These are phyloP conservation scores for Sussaba pulchella DNA, from an alignment of 2,888 invertebrate species.

Conservation along the genomic window DNA sequence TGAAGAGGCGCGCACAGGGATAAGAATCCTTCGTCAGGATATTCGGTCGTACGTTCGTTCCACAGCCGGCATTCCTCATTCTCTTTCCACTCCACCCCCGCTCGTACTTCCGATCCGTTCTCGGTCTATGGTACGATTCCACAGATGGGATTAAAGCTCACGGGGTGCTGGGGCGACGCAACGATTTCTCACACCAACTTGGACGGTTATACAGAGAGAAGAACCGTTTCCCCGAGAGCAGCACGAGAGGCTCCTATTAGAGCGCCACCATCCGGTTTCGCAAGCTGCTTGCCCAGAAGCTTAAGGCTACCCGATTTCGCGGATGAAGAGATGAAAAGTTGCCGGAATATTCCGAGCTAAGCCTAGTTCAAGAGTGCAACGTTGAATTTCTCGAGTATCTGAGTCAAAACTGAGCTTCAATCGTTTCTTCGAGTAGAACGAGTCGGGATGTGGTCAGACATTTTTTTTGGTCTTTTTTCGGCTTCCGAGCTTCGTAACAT, in stretches of 20 bases:
- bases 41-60: slow-evolving; percentile 37
- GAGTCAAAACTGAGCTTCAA: not conserved
- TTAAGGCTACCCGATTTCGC: slow-evolving; percentile 27
- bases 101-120: not conserved
- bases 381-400: not conserved
- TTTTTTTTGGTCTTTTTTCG: not conserved
- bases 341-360: slow-evolving; percentile 13
- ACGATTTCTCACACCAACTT: slow-evolving; percentile 41
- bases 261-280: slow-evolving; percentile 22
- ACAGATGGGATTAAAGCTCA: slow-evolving; percentile 45
- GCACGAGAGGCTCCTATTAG: slow-evolving; percentile 36
- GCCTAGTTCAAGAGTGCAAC: not conserved
- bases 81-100: slow-evolving; percentile 12
- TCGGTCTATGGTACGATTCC: slow-evolving; percentile 15
- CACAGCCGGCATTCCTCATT: slow-evolving; percentile 36
- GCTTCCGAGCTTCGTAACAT: not conserved
- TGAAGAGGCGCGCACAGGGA: slow-evolving; percentile 39
- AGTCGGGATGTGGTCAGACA: slow-evolving; percentile 21
- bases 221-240: not conserved
- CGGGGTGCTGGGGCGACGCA: slow-evolving; percentile 6
- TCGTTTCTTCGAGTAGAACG: slow-evolving; percentile 6
- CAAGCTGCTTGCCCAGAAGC: slow-evolving; percentile 41
- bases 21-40: slow-evolving; percentile 59
- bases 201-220: slow-evolving; percentile 6
- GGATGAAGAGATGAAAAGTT: slow-evolving; percentile 51